Base-by-base conservation (phyloP, 64 coral and sea anemone species). In the Montipora efflorescens region DNA sequence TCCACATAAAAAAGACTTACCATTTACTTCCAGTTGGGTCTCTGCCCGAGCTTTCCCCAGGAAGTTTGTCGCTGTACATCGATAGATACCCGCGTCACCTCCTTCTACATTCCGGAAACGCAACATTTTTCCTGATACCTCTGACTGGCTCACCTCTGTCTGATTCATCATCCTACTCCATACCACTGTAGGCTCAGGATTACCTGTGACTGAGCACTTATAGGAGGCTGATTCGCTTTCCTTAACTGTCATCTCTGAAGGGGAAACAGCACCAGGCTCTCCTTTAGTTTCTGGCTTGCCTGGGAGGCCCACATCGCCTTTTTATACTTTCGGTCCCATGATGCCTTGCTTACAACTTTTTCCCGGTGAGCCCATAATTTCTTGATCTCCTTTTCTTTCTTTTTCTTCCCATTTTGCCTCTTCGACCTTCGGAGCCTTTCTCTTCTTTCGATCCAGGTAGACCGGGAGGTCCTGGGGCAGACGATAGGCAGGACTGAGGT, bases 111-210 rank as follows among this genome's bases (percentile, higher is more conserved):
- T 76, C 0, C 16, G 20, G 0, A 76, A 76, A 5, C 9, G 20
- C 20, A 76, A 7, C 43, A 11, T 46, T 76, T 12, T 12, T 15
- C 16, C 53, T 36, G 12, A 19, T 14, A 51, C 48, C 73, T 80
- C 3, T 50, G 77, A 23, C 0, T 3, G 0, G 21, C 20, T 76
- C 2, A 25, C 2, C 21, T 4, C 73, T 76, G 73, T 25, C 21
- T 46, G 21, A 82, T 67, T 79, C 45, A 81, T 55, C 43, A 93
- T 8, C 47, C 88, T 94, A 13, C 78, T 89, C 92, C 92, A 94
- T 20, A 59, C 52, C 48, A 89, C 25, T 52, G 43, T 16, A 16
- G 92, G 85, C 3, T 10, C 28, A 2, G 92, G 92, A 71, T 94
- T 81, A 7, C 92, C 92, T 12, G 52, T 83, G 18, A 49, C 86